Evolutionary conservation across 2,888 invertebrate genomes (phyloP).

Genomic region (Ariolimax columbianus): DNA sequence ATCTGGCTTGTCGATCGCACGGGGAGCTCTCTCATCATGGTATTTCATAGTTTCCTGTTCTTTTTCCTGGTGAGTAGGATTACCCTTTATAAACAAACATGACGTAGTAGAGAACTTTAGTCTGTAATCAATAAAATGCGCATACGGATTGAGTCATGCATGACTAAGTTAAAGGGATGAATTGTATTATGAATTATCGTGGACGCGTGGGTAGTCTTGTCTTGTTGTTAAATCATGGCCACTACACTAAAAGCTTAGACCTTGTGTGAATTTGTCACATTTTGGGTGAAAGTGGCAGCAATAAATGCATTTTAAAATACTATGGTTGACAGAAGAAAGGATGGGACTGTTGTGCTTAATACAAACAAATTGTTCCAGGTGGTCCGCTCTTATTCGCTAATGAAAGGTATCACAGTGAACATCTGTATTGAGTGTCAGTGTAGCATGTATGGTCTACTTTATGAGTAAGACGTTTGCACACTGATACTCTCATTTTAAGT

Average conservation of each 20-base stretch:
- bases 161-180: background rate
- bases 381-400: too few species aligned
- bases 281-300: too few species aligned
- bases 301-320: too few species aligned
- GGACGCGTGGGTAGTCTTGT: background rate
- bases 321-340: too few species aligned
- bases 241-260: background rate
- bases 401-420: too few species aligned
- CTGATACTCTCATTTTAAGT: too few species aligned
- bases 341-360: too few species aligned
- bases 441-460: too few species aligned
- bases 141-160: constrained; percentile 1
- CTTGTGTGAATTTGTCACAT: background rate
- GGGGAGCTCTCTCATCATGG: background rate
- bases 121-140: constrained; percentile 21
- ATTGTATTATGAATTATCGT: background rate
- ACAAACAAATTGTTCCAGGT: too few species aligned
- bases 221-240: background rate
- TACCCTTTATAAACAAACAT: background rate
- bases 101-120: background rate
- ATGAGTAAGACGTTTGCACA: too few species aligned
- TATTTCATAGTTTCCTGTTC: background rate
- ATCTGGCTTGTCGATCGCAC: background rate
- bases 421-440: too few species aligned
- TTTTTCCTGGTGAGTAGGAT: background rate